Evolutionary conservation across 2,113 vertebrate genomes (phyloP).

Genomic region (Heptranchias perlo): DNA sequence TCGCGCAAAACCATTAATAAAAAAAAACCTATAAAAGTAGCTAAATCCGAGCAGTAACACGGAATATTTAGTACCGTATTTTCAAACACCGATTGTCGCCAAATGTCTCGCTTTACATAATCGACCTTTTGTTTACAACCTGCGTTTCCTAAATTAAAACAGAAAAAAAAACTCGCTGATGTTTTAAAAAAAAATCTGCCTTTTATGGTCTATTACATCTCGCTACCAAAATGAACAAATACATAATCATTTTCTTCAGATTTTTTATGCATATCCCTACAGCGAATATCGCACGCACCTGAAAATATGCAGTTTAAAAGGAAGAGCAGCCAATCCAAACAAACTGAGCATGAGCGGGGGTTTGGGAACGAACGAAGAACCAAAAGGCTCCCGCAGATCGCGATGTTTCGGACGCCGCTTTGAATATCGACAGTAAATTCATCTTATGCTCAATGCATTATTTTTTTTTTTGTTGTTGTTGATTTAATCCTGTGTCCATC

Average conservation of each 20-base stretch:
- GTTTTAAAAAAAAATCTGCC: background rate
- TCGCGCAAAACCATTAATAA: background rate
- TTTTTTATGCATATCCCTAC: background rate
- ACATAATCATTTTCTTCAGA: background rate
- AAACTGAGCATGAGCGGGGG: background rate
- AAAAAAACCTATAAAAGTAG: background rate
- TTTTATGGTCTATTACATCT: background rate
- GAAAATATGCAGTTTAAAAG: background rate
- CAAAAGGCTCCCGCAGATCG: background rate
- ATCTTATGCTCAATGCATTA: background rate
- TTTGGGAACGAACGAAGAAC: background rate
- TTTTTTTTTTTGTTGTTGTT: background rate
- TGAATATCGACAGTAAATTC: background rate
- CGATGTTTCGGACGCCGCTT: background rate
- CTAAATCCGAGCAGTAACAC: background rate
- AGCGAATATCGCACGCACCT: background rate
- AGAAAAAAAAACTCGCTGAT: too few relatives aligned
- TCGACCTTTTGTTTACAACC: background rate
- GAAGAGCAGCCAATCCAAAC: background rate
- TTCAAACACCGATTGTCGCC: background rate
- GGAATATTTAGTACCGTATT: background rate
- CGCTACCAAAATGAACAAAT: background rate
- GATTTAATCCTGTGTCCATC: background rate
- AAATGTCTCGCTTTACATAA: background rate
- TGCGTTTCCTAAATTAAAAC: background rate